Evolutionary conservation across 2,797 vertebrate species (phyloP).

Genomic region (Orientallactaga sibirica): DNA sequence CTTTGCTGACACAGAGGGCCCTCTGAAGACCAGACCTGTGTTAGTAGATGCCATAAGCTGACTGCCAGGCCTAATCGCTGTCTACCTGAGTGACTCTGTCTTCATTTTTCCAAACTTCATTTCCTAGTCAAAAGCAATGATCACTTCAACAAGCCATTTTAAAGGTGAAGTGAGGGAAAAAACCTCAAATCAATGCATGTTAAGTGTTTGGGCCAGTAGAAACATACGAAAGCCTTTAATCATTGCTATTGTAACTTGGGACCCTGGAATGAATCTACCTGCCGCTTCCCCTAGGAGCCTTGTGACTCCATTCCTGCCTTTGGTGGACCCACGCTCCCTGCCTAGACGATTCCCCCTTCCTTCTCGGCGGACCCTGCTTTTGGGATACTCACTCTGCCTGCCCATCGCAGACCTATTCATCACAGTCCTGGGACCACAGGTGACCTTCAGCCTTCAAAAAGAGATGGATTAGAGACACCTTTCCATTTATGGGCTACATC

Average conservation of each 20-base stretch:
- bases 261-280: neutral
- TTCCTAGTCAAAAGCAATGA: conserved; percentile 13
- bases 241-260: neutral
- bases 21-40: neutral
- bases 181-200: neutral
- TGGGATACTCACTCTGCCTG: neutral
- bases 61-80: neutral
- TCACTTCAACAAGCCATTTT: neutral
- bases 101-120: neutral
- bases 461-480: neutral
- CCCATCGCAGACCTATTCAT: neutral
- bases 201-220: neutral
- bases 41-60: neutral
- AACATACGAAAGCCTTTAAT: neutral
- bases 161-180: neutral
- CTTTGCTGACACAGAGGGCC: neutral
- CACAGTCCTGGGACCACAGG: neutral
- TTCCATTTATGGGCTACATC: neutral
- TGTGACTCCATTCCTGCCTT: rapidly evolving
- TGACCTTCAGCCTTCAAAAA: neutral
- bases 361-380: neutral
- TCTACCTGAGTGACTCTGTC: neutral
- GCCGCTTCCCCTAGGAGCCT: neutral
- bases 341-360: neutral
- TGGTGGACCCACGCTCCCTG: neutral